Conservation (phyloP, 2,113 vertebrate species). For the Xenopus laevis region DNA sequence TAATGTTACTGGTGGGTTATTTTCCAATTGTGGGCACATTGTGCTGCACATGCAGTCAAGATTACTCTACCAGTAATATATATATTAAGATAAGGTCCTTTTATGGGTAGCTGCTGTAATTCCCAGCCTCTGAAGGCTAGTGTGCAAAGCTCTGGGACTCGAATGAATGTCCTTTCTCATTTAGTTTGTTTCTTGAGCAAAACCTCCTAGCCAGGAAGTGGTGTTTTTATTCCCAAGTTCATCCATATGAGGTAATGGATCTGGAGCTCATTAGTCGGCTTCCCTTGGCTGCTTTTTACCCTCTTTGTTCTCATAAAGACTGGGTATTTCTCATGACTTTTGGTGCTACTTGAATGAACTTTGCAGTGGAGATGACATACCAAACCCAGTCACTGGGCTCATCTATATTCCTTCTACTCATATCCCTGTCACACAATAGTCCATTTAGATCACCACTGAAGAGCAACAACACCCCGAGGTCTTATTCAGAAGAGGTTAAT, state of each 20-base stretch:
- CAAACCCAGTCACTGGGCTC: not conserved
- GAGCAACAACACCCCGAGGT: no score
- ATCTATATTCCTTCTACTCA: no score
- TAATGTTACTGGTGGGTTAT: not conserved
- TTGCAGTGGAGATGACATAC: not conserved
- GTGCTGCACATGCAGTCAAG: not conserved
- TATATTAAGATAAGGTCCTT: not conserved
- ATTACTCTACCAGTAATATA: slow-evolving; percentile 7
- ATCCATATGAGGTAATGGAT: not conserved
- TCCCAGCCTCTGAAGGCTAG: no score
- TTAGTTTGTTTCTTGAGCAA: no score
- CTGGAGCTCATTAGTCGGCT: not conserved
- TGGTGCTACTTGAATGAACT: not conserved
- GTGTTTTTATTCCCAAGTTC: not conserved
- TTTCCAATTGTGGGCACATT: not conserved
- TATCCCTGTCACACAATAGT: no score
- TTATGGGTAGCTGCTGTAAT: no score
- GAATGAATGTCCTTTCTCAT: no score
- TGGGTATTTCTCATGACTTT: not conserved
- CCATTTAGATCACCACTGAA: no score
- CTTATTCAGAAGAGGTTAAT: no score
- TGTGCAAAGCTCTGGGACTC: no score
- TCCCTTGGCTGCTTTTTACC: not conserved
- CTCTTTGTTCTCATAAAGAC: no score
- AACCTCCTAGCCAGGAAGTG: no score